Base-by-base conservation (phyloP, 1,140 invertebrate species). In the Caenorhabditis brenneri region DNA sequence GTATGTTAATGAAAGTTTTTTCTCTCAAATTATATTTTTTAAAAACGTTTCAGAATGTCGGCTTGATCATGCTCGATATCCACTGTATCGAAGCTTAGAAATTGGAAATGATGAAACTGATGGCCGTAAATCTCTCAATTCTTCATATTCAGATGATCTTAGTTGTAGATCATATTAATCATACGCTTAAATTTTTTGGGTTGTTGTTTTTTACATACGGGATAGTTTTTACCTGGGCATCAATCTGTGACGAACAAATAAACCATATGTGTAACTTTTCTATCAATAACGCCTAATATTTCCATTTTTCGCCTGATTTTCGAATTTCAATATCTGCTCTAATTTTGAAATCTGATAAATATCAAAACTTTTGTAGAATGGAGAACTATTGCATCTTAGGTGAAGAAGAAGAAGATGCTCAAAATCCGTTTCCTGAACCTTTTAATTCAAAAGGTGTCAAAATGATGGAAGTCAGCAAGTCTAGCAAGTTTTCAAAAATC, bases 401-500 rank as follows among this genome's bases (percentile, higher is more conserved):
- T 42, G 65, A 74, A 46, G 46, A 33, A 46, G 46, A 12, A 3
- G 65, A 36, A 74, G 65, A 74, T 12, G 36, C 65, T 7, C 6
- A 12, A 24, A 74, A 74, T 42, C 65, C 65, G n/a, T 74, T 74
- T 27, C 65, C 65, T 22, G 36, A 33, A 24, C 65, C 65, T 10
- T 74, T 36, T 42, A 74, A 74, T 24, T 5, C 19, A 10, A 36
- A 39, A 39, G 65, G 46, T 24, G 36, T n/a, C 10, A 74, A 74
- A 46, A 24, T 42, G 3, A 74, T 74, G 65, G 10, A 42, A 22
- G 65, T 74, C 65, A 74, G 65, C 65, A 74, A 74, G 19, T 74
- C 65, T 0, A 74, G 65, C 10, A 74, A 74, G 27, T 74, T 74
- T n/a, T 42, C 65, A 46, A 74, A 74, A 74, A 74, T 74, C 19